Evolutionary conservation across 2,113 vertebrate genomes (phyloP).

Genomic region (Alligator sinensis): DNA sequence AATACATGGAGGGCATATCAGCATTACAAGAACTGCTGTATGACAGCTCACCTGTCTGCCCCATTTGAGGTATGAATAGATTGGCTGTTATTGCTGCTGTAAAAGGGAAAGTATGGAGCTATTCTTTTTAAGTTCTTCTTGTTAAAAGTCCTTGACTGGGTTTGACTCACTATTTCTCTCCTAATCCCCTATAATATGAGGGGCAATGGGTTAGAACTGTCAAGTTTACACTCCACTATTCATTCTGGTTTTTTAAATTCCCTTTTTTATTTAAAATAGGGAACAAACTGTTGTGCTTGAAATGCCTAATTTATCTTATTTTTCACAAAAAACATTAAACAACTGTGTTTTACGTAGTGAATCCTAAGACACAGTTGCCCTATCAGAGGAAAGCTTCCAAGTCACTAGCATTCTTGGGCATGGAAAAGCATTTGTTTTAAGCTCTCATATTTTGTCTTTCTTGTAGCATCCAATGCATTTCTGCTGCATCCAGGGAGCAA

Average conservation of each 20-base stretch:
- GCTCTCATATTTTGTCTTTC: background rate
- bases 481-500: accelerated
- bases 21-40: background rate
- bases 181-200: background rate
- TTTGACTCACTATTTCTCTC: background rate
- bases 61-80: background rate
- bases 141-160: background rate
- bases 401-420: background rate
- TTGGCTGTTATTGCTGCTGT: background rate
- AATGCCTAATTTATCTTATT: background rate
- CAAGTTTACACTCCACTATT: background rate
- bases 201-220: background rate
- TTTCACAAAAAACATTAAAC: background rate
- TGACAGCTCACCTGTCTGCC: accelerated
- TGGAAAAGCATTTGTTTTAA: background rate
- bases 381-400: background rate
- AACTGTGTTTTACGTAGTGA: background rate
- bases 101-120: background rate
- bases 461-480: background rate
- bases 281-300: background rate
- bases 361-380: background rate
- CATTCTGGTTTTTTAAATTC: background rate
- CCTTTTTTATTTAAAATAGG: background rate
- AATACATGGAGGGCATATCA: accelerated
- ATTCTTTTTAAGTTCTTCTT: background rate